Percentiles rank a stretch among this genome's conserved stretches.
phyloP scores from a whole-genome alignment of 2,797 vertebrate species.

The Takifugu rubripes region DNA sequence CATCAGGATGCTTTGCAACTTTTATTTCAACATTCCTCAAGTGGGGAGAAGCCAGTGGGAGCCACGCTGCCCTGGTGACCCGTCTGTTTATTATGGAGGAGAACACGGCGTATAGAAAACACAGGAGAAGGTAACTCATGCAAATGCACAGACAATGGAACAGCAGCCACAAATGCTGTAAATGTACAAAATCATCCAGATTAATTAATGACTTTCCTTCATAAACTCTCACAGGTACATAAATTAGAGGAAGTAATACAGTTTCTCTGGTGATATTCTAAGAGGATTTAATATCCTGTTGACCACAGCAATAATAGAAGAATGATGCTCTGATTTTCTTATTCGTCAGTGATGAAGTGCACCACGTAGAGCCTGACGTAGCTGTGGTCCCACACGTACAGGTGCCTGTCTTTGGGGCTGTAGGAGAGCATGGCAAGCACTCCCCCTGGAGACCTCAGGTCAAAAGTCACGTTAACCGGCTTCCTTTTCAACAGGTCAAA shows the following conservation, averaged over 20 bases:
- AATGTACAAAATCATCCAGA: constrained; percentile 15
- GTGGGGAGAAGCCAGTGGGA: not conserved
- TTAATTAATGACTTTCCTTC: constrained; percentile 29
- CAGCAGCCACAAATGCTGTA: constrained; percentile 7
- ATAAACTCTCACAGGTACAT: constrained; percentile 11
- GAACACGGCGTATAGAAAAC: constrained; percentile 18
- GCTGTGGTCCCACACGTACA: constrained; percentile 90
- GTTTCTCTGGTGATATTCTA: no score
- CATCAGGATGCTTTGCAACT: constrained; percentile 67
- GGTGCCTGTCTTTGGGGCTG: constrained; percentile 80
- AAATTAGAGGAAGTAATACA: no score
- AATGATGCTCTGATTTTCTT: constrained; percentile 10
- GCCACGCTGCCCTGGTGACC: constrained; percentile 5
- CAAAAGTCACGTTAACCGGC: constrained; percentile 83
- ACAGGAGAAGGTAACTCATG: constrained; percentile 30
- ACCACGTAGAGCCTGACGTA: constrained; percentile 83
- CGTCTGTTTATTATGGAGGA: constrained; percentile 5
- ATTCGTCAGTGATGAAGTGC: constrained; percentile 76
- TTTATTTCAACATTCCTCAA: constrained; percentile 14
- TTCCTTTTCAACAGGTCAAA: constrained; percentile 87
- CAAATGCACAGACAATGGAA: constrained; percentile 20
- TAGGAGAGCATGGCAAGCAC: constrained; percentile 94
- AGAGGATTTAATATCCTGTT: no score
- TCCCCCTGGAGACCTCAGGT: constrained; percentile 80
- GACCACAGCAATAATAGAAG: no score